Percentiles rank a stretch among this genome's conserved stretches.
Conservation (phyloP, 2,888 invertebrate species). For the Laothoe populi region DNA sequence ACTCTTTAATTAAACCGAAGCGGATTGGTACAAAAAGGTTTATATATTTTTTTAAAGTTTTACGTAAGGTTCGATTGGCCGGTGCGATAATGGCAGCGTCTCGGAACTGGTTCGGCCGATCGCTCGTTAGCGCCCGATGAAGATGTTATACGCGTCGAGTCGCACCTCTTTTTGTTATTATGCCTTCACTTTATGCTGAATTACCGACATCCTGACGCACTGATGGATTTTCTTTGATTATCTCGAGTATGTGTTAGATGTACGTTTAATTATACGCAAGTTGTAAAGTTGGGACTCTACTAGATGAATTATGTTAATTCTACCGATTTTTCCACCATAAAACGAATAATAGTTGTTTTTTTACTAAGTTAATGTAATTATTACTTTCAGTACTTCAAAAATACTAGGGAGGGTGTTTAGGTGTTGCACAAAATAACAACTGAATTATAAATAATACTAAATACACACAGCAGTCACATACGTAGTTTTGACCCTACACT, state of each 20-base stretch:
- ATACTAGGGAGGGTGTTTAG: no score
- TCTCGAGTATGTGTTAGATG: slow-evolving; percentile 1
- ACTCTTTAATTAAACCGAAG: slow-evolving; percentile 23
- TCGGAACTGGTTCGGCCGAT: slow-evolving; percentile 53
- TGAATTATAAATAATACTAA: no score
- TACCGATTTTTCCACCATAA: not conserved
- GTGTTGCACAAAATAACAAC: no score
- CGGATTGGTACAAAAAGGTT: slow-evolving; percentile 19
- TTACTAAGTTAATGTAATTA: no score
- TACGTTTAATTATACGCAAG: not conserved
- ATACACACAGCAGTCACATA: no score
- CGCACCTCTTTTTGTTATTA: slow-evolving; percentile 66
- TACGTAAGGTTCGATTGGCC: slow-evolving; percentile 31
- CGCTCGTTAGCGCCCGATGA: slow-evolving; percentile 77
- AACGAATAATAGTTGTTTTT: no score
- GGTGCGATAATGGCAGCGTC: slow-evolving; percentile 33
- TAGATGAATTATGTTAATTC: not conserved
- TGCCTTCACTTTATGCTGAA: slow-evolving; percentile 39
- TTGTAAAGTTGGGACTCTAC: no score
- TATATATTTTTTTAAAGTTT: slow-evolving; percentile 11
- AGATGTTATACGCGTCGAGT: slow-evolving; percentile 75
- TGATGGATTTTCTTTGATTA: slow-evolving; percentile 13
- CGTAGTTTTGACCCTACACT: no score
- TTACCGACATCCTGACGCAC: slow-evolving; percentile 16
- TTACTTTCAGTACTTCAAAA: no score